Base-by-base conservation (phyloP, 2,888 invertebrate genomes). In the Agelastica alni region DNA sequence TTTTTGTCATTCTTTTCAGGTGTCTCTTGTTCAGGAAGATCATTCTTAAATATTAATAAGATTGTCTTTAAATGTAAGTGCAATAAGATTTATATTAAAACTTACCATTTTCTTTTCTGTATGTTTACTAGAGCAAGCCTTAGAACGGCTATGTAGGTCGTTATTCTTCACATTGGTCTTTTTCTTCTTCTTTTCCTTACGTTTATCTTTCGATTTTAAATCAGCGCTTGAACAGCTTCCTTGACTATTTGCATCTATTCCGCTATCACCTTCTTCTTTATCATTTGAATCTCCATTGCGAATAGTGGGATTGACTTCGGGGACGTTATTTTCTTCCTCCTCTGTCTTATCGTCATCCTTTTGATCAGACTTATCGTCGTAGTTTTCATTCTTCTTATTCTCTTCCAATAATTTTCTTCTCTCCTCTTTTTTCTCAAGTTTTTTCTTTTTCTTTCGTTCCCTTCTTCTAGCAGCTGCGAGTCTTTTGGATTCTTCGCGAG, bases 391-490 rank as follows among this genome's bases (percentile, higher is more conserved):
- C 71, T 85, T 86, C 73, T 86, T 86, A 67, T 85, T 87, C 67
- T 89, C 90, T 67, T 87, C 88, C 62, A 87, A 84, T 22, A 89
- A 78, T 66, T 91, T 88, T 46, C 91, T 84, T 66, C 89, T 86
- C 70, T 91, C 91, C 77, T 93, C 93, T 76, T 93, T 92, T 78
- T 95, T 95, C 77, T 96, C 95, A 65, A 93, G 82, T 77, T 96
- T 96, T 83, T 95, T 96, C 79, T 94, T 93, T 81, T 95, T 93
- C 80, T 96, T 96, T 51, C 96, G 85, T 76, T 98, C 96, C 18
- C 96, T 83, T 58, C 94, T 84, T 3, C 96, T 81, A 2, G 94
- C 95, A 14, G 95, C 95, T 2, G 96, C 96, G 37, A 91, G 89
- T 61, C 91, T 87, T 64, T 94, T 90, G 54, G 86, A 89, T 77